Percentiles rank a stretch among this genome's conserved stretches.
Evolutionary conservation across 37 sponge, comb jelly and placozoan species (phyloP).

Genomic region (Halisarca cf. caerulea): DNA sequence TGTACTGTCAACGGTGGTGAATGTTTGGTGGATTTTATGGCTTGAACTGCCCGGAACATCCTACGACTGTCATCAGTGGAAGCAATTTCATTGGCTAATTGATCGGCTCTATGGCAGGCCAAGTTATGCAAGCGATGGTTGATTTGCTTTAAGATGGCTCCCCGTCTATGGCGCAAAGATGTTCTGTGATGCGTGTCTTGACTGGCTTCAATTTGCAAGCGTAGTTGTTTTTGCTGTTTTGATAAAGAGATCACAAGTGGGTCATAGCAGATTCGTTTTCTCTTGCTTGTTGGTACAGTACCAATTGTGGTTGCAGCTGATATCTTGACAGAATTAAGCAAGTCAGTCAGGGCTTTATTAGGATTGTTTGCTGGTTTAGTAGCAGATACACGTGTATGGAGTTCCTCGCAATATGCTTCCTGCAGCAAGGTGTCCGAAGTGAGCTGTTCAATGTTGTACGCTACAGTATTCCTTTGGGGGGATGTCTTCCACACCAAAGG

Average conservation of each 20-base stretch:
- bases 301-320: background rate
- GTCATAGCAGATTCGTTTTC: no score
- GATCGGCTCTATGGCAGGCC: no score
- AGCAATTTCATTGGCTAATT: no score
- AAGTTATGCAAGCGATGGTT: no score
- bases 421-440: background rate
- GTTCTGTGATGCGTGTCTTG: no score
- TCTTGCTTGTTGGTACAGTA: no score
- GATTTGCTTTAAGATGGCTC: no score
- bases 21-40: slow-evolving; percentile 6
- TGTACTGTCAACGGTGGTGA: background rate
- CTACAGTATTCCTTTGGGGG: background rate
- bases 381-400: background rate
- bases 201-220: no score
- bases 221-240: background rate
- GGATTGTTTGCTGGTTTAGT: background rate
- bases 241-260: no score
- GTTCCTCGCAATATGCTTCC: background rate
- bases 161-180: no score
- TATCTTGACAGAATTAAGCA: background rate
- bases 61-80: background rate
- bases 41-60: slow-evolving; percentile 19
- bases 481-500: background rate
- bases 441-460: background rate
- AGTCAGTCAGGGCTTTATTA: background rate